phyloP scores from a whole-genome alignment of 2,113 vertebrate species.

The Rhineura floridana region DNA sequence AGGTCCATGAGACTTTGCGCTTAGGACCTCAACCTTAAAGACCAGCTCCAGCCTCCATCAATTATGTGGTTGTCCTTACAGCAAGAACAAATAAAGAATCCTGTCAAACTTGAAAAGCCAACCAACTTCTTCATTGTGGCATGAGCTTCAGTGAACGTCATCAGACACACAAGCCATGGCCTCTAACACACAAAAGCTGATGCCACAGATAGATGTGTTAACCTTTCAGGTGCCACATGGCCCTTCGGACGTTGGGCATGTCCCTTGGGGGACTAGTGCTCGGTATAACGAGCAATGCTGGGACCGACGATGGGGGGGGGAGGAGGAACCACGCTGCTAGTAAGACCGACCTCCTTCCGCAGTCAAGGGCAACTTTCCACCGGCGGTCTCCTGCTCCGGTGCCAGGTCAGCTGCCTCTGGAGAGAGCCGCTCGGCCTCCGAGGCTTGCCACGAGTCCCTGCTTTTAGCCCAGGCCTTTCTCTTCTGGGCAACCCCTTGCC shows the following conservation, averaged over 20 bases:
- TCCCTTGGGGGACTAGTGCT: too few species aligned
- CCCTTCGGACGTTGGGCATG: neutral
- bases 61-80: neutral
- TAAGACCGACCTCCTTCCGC: slow-evolving; percentile 73
- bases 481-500: slow-evolving; percentile 77
- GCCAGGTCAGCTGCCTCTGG: slow-evolving; percentile 65
- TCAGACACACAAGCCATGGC: neutral
- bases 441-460: slow-evolving; percentile 88
- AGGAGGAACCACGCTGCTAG: neutral
- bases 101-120: neutral
- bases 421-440: slow-evolving; percentile 79
- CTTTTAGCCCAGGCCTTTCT: slow-evolving; percentile 91
- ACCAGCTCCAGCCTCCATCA: neutral
- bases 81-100: neutral
- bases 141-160: neutral
- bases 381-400: slow-evolving; percentile 52
- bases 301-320: too few species aligned
- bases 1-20: neutral
- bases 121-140: neutral
- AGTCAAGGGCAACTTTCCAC: slow-evolving; percentile 64
- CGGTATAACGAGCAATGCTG: neutral
- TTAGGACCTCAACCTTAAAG: neutral
- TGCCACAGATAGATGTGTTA: neutral
- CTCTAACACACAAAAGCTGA: neutral
- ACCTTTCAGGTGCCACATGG: neutral